A percentile compares a stretch with the other conserved stretches of the same genome.
These are phyloP conservation scores for Scomber scombrus DNA, from an alignment of 2,113 vertebrate genomes.

Conservation along the genomic window DNA sequence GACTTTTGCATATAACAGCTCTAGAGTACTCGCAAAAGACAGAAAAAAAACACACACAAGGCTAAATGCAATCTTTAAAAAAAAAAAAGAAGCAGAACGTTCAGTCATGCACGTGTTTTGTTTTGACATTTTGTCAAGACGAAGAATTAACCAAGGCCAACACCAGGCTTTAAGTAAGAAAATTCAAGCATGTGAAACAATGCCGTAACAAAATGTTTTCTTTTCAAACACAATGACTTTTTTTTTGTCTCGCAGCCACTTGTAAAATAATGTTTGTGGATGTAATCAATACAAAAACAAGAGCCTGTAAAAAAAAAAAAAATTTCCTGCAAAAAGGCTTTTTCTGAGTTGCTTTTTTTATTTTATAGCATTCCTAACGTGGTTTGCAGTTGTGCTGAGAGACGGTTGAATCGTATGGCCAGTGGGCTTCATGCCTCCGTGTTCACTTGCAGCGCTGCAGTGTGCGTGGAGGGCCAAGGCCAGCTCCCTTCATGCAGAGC, in stretches of 20 bases:
- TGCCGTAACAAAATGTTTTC: constrained; percentile 1
- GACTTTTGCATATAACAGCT: neutral
- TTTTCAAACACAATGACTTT: neutral
- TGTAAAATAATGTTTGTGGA: neutral
- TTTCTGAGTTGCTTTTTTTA: neutral
- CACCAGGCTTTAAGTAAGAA: neutral
- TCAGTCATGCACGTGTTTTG: neutral
- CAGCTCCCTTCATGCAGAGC: constrained; percentile 80
- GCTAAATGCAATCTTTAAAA: neutral
- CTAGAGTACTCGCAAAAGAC: neutral
- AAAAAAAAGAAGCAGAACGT: neutral
- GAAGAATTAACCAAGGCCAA: constrained; percentile 3
- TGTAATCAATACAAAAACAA: constrained; percentile 27
- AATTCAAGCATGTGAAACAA: neutral
- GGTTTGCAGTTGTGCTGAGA: constrained; percentile 48
- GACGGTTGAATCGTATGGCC: constrained; percentile 55
- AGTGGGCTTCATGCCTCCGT: constrained; percentile 60
- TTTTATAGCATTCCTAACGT: constrained; percentile 5
- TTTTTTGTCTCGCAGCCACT: neutral
- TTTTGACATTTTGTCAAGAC: constrained; percentile 2
- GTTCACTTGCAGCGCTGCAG: constrained; percentile 61
- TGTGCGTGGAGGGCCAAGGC: constrained; percentile 63
- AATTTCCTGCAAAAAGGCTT: neutral
- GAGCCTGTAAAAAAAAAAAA: neutral
- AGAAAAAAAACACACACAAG: neutral